Base-by-base conservation (phyloP, 2,797 vertebrate genomes). In the Antrozous pallidus region DNA sequence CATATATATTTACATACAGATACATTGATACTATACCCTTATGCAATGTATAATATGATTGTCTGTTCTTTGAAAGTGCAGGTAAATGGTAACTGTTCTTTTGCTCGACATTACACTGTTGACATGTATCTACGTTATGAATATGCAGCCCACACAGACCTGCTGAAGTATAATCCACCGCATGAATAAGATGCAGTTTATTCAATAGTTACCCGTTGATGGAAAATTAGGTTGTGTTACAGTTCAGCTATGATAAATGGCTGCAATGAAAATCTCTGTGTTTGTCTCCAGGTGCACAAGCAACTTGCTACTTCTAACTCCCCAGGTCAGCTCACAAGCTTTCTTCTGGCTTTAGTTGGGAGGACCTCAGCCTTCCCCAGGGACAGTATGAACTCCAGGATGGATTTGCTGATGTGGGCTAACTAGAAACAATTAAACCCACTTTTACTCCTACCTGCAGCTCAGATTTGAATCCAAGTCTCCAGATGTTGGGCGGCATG, bases 401-500 rank as follows among this genome's bases (percentile, higher is more conserved):
- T n/a, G 71, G 54, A 78, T 84, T 42, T 61, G 61, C 51, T 70
- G 40, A 73, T 6, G 13, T 0, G 8, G 5, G 11, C 47, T 82
- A 69, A 75, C 42, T 0, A 51, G 49, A 77, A 47, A 80, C 92
- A 40, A 51, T 45, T 8, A 12, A 71, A 67, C 49, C 73, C 54
- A 69, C 86, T 73, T 93, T 33, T 22, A 28, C 69, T 20, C 82
- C 33, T n/a, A 73, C 67, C 71, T 81, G 33, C 5, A 7, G 42
- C 58, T 89, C 2, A 0, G 33, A 93, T 85, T 84, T 91, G 81
- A 94, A 92, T 77, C 65, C 85, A 58, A 74, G 56, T 70, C 86
- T 78, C 92, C 95, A 89, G 88, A 45, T 78, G 92, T 83, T 42
- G 13, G 24, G 47, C 0, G 0, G 18, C 47, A 93, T 26, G 54